Evolutionary conservation across 2,888 invertebrate genomes (phyloP).

Genomic region (Aspidapion aeneum): DNA sequence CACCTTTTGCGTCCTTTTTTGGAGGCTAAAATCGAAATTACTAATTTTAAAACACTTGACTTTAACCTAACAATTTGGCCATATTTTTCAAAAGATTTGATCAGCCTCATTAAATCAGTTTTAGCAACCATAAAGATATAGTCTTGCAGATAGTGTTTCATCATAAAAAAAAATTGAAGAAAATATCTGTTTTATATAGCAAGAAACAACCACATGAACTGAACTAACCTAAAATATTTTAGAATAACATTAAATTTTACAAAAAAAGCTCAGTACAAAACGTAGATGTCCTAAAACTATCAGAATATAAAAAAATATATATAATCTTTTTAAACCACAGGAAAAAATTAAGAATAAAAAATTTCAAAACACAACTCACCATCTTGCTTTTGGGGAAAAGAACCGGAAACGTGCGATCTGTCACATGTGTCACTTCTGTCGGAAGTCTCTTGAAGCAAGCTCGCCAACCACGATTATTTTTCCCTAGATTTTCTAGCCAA

Average conservation of each 20-base stretch:
- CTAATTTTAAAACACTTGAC: not conserved
- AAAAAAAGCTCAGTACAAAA: too few species aligned
- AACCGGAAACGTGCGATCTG: not conserved
- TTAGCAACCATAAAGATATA: conserved; percentile 40
- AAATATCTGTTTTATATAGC: not conserved
- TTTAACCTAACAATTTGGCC: not conserved
- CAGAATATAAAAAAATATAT: too few species aligned
- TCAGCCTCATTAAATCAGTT: conserved; percentile 65
- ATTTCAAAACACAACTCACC: conserved; percentile 14
- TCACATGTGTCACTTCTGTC: too few species aligned
- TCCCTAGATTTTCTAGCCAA: not conserved
- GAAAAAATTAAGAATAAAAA: not conserved
- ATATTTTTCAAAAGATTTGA: too few species aligned
- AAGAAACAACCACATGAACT: not conserved
- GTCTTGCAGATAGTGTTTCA: conserved; percentile 29
- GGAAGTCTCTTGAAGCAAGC: not conserved
- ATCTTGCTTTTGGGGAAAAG: conserved; percentile 17
- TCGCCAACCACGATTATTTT: not conserved
- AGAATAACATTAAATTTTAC: not conserved
- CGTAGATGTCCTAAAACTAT: too few species aligned
- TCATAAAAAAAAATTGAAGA: conserved; percentile 19
- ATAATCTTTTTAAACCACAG: not conserved
- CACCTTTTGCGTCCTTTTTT: conserved; percentile 88
- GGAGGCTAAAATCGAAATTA: conserved; percentile 70
- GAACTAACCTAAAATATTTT: conserved; percentile 1